These are phyloP conservation scores for Lycaena phlaeas DNA, from an alignment of 2,888 invertebrate species.

Conservation along the genomic window DNA sequence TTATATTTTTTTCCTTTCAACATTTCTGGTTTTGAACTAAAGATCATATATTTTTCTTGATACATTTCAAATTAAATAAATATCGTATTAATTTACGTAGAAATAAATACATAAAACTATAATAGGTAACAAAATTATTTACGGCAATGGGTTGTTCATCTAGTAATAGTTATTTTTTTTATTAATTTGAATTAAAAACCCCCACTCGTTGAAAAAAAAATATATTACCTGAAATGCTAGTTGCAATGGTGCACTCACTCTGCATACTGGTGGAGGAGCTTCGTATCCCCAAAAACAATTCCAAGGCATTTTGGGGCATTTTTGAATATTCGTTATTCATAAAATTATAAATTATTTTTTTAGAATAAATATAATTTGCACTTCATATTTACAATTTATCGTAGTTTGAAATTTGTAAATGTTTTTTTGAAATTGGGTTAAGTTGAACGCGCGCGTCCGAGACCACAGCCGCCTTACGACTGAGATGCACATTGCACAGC, in stretches of 20 bases:
- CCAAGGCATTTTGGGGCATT: slow-evolving; percentile 60
- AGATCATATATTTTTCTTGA: no score
- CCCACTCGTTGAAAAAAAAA: no score
- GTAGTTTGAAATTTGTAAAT: not conserved
- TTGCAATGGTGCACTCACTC: slow-evolving; percentile 56
- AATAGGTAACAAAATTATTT: no score
- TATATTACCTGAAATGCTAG: slow-evolving; percentile 48
- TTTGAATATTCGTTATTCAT: slow-evolving; percentile 12
- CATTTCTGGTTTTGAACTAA: no score
- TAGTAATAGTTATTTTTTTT: no score
- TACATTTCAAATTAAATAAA: no score
- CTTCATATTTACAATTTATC: not conserved
- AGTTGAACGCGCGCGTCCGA: slow-evolving; percentile 29
- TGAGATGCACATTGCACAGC: slow-evolving; percentile 34
- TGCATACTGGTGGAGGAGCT: slow-evolving; percentile 52
- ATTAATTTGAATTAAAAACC: no score
- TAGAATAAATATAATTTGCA: not conserved
- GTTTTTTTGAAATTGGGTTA: slow-evolving; percentile 10
- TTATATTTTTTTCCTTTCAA: no score
- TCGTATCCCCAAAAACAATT: slow-evolving; percentile 66
- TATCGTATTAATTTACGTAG: no score
- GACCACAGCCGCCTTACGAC: slow-evolving; percentile 37
- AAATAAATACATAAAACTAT: no score
- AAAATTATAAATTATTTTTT: not conserved
- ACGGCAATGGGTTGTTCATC: no score